These are phyloP conservation scores for Indicator indicator DNA, from an alignment of 2,113 vertebrate genomes.

Conservation along the genomic window DNA sequence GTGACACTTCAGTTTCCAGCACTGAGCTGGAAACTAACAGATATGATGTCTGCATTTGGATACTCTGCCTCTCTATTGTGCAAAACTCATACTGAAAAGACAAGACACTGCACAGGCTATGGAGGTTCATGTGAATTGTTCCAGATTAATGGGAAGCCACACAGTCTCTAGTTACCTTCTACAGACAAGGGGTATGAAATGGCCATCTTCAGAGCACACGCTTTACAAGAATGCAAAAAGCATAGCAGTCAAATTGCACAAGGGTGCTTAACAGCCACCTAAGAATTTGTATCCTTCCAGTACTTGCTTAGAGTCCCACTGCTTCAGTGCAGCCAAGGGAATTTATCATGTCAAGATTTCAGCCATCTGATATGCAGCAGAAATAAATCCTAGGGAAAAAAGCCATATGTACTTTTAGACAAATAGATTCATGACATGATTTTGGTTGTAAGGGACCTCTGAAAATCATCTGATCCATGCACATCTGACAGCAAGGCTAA, in stretches of 20 bases:
- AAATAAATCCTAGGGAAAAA: neutral
- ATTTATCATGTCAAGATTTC: neutral
- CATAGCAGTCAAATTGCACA: neutral
- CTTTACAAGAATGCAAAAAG: neutral
- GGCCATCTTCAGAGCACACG: neutral
- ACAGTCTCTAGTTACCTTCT: neutral
- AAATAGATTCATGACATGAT: neutral
- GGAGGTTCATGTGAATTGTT: neutral
- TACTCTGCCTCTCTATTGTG: neutral
- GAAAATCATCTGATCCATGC: neutral
- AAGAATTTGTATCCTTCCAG: neutral
- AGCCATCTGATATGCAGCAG: neutral
- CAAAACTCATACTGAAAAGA: neutral
- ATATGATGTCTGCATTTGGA: neutral
- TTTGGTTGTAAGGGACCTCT: neutral
- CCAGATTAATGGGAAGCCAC: neutral
- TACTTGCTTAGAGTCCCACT: neutral
- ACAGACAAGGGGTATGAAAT: neutral
- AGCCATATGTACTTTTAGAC: neutral
- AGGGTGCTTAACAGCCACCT: neutral
- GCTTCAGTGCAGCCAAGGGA: neutral
- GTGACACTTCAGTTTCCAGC: neutral
- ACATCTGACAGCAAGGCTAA: neutral
- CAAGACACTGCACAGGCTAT: rapidly evolving
- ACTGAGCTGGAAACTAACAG: neutral